Conservation (phyloP, 2,113 vertebrate species). For the Fregetta grallaria region DNA sequence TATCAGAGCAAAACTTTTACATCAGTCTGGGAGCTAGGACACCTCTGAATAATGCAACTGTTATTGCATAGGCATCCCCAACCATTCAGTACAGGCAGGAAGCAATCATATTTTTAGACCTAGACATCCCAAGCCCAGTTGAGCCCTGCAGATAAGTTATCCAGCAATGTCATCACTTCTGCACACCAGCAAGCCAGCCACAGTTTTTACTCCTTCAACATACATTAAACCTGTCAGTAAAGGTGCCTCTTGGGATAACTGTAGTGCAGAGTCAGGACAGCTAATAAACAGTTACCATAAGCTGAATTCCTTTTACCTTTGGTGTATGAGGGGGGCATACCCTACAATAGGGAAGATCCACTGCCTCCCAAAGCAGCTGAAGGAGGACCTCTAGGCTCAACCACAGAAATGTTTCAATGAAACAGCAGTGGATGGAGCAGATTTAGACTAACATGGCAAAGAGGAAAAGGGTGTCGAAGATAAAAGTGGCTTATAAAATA, state of each 20-base stretch:
- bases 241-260: neutral
- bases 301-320: neutral
- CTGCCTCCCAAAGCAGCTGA: neutral
- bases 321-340: neutral
- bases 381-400: neutral
- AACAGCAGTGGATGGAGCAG: neutral
- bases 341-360: neutral
- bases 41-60: neutral
- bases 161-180: neutral
- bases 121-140: neutral
- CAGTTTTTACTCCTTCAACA: neutral
- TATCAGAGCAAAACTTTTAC: neutral
- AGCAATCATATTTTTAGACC: neutral
- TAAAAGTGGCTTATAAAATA: slow-evolving; percentile 65
- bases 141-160: neutral
- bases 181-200: neutral
- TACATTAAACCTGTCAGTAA: neutral
- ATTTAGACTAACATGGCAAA: neutral
- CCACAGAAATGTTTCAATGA: neutral
- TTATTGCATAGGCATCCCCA: neutral
- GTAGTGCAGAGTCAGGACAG: neutral
- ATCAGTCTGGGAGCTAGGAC: neutral
- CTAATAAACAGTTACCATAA: neutral
- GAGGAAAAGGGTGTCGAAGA: neutral
- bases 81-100: neutral